phyloP scores from a whole-genome alignment of 2,888 invertebrate genomes.

The Anorthoa munda region DNA sequence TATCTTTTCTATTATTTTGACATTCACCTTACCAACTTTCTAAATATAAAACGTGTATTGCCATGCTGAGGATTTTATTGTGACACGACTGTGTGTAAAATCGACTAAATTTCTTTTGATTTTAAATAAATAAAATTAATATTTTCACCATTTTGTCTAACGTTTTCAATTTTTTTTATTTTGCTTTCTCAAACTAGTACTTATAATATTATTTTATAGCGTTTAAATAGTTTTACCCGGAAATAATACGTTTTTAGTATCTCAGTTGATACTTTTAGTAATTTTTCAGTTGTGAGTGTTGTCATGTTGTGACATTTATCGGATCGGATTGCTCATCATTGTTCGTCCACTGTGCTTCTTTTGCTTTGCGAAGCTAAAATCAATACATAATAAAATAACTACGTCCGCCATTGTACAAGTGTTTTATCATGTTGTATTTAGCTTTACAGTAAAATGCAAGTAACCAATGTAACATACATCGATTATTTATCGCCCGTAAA shows the following conservation, averaged over 20 bases:
- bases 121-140: neutral
- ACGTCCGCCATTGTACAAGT: slow-evolving; percentile 87
- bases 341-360: slow-evolving; percentile 61
- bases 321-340: slow-evolving; percentile 58
- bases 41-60: slow-evolving; percentile 38
- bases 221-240: neutral
- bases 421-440: slow-evolving; percentile 75
- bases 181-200: neutral
- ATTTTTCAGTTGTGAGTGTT: slow-evolving; percentile 36
- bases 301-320: slow-evolving; percentile 41
- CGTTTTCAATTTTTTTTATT: neutral
- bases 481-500: slow-evolving; percentile 77
- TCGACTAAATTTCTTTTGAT: slow-evolving; percentile 46
- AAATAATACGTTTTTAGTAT: neutral
- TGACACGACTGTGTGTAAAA: neutral
- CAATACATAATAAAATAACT: slow-evolving; percentile 83
- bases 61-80: slow-evolving; percentile 20
- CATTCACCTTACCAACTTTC: slow-evolving; percentile 69
- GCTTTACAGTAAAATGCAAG: slow-evolving; percentile 83
- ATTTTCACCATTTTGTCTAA: neutral
- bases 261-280: slow-evolving; percentile 15
- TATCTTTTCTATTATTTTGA: slow-evolving; percentile 81
- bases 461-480: slow-evolving; percentile 76
- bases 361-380: slow-evolving; percentile 77
- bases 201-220: neutral